These are phyloP conservation scores for Oxyscelio sp. DNA, from an alignment of 2,888 invertebrate genomes.

Conservation along the genomic window DNA sequence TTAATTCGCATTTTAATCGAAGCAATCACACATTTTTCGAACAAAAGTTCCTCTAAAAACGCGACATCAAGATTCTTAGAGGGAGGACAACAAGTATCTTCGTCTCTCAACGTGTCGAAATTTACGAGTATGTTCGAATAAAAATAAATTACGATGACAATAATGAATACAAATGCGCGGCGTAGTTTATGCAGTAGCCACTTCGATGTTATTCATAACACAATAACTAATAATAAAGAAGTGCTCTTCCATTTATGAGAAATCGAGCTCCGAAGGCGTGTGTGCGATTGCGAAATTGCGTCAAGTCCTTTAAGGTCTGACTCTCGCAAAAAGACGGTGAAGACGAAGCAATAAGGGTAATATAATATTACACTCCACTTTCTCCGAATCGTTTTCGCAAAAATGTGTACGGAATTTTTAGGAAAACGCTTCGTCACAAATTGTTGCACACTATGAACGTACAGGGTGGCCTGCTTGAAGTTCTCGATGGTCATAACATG, in stretches of 20 bases:
- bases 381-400: slow-evolving; percentile 38
- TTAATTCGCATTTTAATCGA: not conserved
- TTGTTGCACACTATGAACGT: no score
- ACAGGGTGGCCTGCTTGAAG: no score
- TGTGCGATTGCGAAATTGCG: slow-evolving; percentile 28
- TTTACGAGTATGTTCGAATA: not conserved
- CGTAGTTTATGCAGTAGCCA: not conserved
- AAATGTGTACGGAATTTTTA: slow-evolving; percentile 34
- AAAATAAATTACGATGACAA: slow-evolving; percentile 6
- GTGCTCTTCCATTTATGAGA: slow-evolving; percentile 33
- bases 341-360: slow-evolving; percentile 55
- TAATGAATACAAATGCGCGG: slow-evolving; percentile 16
- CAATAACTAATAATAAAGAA: slow-evolving; percentile 45
- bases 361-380: slow-evolving; percentile 51
- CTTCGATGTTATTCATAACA: slow-evolving; percentile 40
- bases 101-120: no score
- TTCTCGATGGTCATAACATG: no score
- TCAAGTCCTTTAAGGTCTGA: slow-evolving; percentile 53
- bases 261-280: slow-evolving; percentile 20
- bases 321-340: slow-evolving; percentile 37
- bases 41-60: no score
- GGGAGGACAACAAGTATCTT: no score
- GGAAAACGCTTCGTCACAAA: no score
- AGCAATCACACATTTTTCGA: no score
- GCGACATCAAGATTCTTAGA: no score